These are phyloP conservation scores for Spermophilus dauricus DNA, from an alignment of 2,113 vertebrate genomes.

Conservation along the genomic window DNA sequence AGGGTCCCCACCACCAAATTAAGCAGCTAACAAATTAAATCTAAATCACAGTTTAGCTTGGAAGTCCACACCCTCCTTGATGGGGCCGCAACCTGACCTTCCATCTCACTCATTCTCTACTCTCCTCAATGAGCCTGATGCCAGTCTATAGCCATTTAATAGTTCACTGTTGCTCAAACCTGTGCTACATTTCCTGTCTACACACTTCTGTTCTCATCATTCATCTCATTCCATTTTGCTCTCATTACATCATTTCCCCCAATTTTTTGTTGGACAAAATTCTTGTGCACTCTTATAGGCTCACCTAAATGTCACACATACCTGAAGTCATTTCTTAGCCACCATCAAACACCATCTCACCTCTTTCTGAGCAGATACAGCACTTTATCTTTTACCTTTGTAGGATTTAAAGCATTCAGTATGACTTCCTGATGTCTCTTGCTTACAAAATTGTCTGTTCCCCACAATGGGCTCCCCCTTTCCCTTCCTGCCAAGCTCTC, in stretches of 20 bases:
- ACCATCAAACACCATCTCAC: not conserved
- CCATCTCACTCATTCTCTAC: not conserved
- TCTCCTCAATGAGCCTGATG: not conserved
- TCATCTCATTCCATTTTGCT: not conserved
- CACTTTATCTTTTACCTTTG: not conserved
- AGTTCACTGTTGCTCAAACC: not conserved
- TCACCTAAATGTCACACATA: not conserved
- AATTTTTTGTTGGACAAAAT: not conserved
- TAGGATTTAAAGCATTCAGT: not conserved
- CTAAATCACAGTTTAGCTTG: not conserved
- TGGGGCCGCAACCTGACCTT: not conserved
- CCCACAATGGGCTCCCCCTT: not conserved
- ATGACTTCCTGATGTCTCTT: not conserved
- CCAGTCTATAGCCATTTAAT: not conserved
- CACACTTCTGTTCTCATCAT: not conserved
- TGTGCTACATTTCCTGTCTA: not conserved
- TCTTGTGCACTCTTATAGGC: not conserved
- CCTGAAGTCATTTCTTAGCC: not conserved
- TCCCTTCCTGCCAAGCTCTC: not conserved
- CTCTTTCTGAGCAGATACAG: not conserved
- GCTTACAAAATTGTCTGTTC: rapidly evolving
- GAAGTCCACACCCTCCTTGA: not conserved
- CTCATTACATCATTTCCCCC: not conserved
- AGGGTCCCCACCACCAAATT: not conserved
- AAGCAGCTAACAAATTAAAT: not conserved